These are phyloP conservation scores for Callorhinus ursinus DNA, from an alignment of 2,113 vertebrate species.

Conservation along the genomic window DNA sequence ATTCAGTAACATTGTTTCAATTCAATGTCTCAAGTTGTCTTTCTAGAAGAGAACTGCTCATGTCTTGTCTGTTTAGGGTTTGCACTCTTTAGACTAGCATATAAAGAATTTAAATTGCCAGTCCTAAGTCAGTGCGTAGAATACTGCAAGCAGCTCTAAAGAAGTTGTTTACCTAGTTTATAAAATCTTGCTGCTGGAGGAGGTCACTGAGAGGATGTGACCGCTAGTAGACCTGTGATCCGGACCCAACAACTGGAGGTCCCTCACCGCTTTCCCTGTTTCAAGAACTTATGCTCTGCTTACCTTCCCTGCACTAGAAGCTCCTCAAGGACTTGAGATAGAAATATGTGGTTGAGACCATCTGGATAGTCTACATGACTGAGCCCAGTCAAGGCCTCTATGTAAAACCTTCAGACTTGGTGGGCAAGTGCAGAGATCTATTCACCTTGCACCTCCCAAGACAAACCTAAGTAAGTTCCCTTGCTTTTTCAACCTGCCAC, in stretches of 20 bases:
- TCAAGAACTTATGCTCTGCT: not conserved
- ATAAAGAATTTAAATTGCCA: not conserved
- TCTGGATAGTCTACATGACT: not conserved
- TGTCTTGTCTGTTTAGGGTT: not conserved
- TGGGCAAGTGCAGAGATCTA: not conserved
- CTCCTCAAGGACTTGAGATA: not conserved
- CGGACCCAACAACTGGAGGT: not conserved
- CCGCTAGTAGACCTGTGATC: not conserved
- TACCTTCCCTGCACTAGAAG: not conserved
- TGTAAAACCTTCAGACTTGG: not conserved
- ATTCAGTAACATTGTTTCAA: not conserved
- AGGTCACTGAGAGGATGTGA: not conserved
- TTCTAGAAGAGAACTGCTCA: not conserved
- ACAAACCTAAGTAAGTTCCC: not conserved
- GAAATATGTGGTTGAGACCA: not conserved
- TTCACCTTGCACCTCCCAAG: not conserved
- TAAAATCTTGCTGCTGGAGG: not conserved
- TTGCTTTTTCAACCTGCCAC: not conserved
- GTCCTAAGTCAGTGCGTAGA: not conserved
- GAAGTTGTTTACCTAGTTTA: not conserved
- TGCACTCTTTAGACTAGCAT: not conserved
- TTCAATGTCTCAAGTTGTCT: not conserved
- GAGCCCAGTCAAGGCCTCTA: not conserved
- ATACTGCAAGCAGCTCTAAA: not conserved
- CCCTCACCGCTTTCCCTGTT: not conserved